These are phyloP conservation scores for Tanytarsus gracilentus DNA, from an alignment of 2,888 invertebrate species.

Conservation along the genomic window DNA sequence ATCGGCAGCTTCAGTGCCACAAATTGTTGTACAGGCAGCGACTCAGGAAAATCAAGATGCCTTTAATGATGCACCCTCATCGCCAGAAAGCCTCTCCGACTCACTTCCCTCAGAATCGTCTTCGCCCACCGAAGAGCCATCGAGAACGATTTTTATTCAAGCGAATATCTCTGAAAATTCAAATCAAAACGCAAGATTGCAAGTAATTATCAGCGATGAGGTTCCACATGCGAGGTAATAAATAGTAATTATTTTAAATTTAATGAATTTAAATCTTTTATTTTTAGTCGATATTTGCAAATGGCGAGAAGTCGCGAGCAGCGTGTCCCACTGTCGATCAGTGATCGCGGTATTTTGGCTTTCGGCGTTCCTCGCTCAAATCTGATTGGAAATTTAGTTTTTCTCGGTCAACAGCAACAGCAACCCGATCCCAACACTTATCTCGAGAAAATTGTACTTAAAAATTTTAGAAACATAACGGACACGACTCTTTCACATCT, in stretches of 20 bases:
- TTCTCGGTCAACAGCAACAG: constrained; percentile 40
- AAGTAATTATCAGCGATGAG: constrained; percentile 14
- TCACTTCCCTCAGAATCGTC: constrained; percentile 32
- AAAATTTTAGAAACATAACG: constrained; percentile 55
- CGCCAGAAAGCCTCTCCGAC: constrained; percentile 19
- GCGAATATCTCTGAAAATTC: constrained; percentile 14
- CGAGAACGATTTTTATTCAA: constrained; percentile 17
- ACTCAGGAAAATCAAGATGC: neutral
- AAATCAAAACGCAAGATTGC: constrained; percentile 2
- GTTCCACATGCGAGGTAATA: constrained; percentile 23
- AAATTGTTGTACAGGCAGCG: neutral
- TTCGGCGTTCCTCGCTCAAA: constrained; percentile 40
- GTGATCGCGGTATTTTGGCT: constrained; percentile 40
- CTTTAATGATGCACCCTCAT: constrained; percentile 7
- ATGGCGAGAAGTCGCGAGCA: neutral
- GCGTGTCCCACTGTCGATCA: constrained; percentile 32
- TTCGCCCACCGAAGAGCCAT: constrained; percentile 31
- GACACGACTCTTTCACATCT: constrained; percentile 54
- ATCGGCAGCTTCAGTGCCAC: neutral
- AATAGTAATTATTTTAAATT: neutral
- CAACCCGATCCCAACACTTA: constrained; percentile 44
- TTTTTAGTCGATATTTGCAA: constrained; percentile 4
- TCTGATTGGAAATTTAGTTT: constrained; percentile 39
- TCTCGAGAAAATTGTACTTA: constrained; percentile 46
- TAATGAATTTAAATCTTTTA: neutral